Percentiles rank a stretch among this genome's conserved stretches.
Evolutionary conservation across 2,888 invertebrate genomes (phyloP).

Genomic region (Sphinx pinastri): DNA sequence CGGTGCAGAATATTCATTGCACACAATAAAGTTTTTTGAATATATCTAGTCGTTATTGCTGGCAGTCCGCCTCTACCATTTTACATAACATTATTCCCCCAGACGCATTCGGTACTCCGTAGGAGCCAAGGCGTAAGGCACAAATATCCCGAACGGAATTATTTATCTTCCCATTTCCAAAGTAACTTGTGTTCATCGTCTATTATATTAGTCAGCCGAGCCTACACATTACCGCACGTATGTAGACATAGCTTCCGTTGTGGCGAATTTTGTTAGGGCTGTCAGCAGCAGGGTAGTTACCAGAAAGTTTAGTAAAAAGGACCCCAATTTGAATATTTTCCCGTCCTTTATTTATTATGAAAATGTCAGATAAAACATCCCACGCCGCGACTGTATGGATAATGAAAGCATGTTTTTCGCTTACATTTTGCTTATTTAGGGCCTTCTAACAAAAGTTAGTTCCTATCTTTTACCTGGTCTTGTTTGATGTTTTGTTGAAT

Average conservation of each 20-base stretch:
- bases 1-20: not conserved
- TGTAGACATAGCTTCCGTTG: conserved; percentile 46
- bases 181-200: conserved; percentile 45
- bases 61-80: conserved; percentile 43
- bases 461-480: conserved; percentile 34
- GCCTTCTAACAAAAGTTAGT: conserved; percentile 15
- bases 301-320: conserved; percentile 48
- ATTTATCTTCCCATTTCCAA: conserved; percentile 55
- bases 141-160: conserved; percentile 52
- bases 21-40: conserved; percentile 19
- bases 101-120: conserved; percentile 35
- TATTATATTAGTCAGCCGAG: conserved; percentile 48
- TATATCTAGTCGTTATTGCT: conserved; percentile 44
- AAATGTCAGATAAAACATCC: conserved; percentile 40
- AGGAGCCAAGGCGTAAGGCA: conserved; percentile 40
- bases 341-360: conserved; percentile 44
- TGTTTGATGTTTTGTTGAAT: conserved; percentile 38
- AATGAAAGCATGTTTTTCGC: conserved; percentile 17
- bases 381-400: conserved; percentile 26
- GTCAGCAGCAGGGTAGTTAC: conserved; percentile 42
- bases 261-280: conserved; percentile 50
- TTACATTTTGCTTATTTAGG: conserved; percentile 24
- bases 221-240: conserved; percentile 41
- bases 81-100: conserved; percentile 48
- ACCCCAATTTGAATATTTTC: conserved; percentile 39